Base-by-base conservation (phyloP, 2,888 invertebrate species). In the Mamestra brassicae region DNA sequence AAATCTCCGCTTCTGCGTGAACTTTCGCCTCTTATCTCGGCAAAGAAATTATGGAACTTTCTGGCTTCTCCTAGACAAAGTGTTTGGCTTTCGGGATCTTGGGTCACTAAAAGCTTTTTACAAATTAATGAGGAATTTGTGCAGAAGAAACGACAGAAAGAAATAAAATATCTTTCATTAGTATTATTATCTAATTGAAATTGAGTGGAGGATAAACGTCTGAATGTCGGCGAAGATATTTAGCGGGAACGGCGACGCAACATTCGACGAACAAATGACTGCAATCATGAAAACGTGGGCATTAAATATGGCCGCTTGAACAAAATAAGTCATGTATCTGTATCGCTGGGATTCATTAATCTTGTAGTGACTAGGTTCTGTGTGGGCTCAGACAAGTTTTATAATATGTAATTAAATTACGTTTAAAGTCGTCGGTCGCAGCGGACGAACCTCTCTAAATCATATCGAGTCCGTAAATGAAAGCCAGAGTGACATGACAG, bases 1-100 rank as follows among this genome's bases (percentile, higher is more conserved):
- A 96, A 96, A 96, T 96, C 96, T 96, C 95, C 92, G 95, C 94
- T 96, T 94, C 96, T 95, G 95, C 95, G 95, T 96, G 96, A 96
- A 96, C 96, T 96, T 95, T 96, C 94, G 94, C 96, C 95, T 95
- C 95, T 96, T 96, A 96, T 96, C 96, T 96, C 94, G 94, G 94
- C 93, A 93, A 96, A 95, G 96, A 95, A 96, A 96, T 96, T 96
- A 95, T 96, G 93, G 94, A 96, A 96, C 96, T 96, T 96, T 96
- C 93, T 94, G 96, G 92, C 95, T 96, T 94, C 93, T 93, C 92
- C 93, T 93, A 95, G 95, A 96, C 96, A 96, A 96, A 96, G 95
- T 96, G 95, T 96, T 96, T 95, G 95, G 94, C 95, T 96, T 94
- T 94, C 90, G 92, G 89, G 91, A 93, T 93, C 92, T 90, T 89